Evolutionary conservation across 2,113 vertebrate species (phyloP).

Genomic region (Scytalopus superciliaris): DNA sequence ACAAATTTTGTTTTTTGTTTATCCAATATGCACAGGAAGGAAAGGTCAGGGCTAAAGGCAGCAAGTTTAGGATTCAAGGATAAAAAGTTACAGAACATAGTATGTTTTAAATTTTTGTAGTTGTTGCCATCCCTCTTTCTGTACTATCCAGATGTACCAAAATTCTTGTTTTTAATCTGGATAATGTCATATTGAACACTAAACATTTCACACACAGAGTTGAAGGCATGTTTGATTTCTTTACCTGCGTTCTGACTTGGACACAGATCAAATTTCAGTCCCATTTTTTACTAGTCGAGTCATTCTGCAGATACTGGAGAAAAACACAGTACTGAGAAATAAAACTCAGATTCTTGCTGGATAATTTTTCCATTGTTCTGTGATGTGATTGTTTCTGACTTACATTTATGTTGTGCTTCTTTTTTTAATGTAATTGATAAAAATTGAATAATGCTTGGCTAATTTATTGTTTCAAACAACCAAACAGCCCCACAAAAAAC

Average conservation of each 20-base stretch:
- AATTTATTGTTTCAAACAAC: not conserved
- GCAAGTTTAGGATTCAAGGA: conserved; percentile 21
- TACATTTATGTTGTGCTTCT: not conserved
- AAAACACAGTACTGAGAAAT: not conserved
- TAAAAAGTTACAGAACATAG: not conserved
- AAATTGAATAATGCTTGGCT: conserved; percentile 11
- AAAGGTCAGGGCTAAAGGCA: conserved; percentile 17
- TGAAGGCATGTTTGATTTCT: conserved; percentile 12
- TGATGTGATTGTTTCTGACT: not conserved
- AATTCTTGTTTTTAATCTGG: not conserved
- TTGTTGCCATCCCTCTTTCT: not conserved
- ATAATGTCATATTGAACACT: not conserved
- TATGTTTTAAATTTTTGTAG: conserved; percentile 3
- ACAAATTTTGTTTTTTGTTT: not conserved
- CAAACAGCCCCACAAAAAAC: not conserved
- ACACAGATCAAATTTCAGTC: not conserved
- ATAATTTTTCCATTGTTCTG: not conserved
- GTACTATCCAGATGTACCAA: not conserved
- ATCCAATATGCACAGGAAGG: not conserved
- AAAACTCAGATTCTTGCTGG: not conserved
- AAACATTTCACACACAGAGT: not conserved
- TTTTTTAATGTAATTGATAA: not conserved
- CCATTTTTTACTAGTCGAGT: not conserved
- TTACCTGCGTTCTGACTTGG: conserved; percentile 15
- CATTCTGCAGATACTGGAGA: not conserved